Conservation (phyloP, 2,888 invertebrate genomes). For the Microctonus hyperodae region DNA sequence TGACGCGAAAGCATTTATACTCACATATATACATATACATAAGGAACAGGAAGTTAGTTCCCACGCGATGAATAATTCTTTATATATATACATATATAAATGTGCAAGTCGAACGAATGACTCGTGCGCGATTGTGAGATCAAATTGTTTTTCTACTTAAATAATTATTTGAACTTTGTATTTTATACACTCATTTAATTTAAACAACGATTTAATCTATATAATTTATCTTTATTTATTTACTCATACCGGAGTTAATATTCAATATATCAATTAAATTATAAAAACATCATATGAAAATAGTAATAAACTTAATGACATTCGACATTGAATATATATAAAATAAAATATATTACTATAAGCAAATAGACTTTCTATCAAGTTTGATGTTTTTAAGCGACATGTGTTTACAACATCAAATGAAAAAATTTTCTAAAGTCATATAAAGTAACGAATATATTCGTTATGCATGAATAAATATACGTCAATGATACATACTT, state of each 20-base stretch:
- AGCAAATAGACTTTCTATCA: neutral
- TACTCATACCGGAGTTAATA: neutral
- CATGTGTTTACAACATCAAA: neutral
- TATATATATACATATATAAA: neutral
- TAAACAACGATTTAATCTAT: neutral
- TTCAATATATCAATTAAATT: neutral
- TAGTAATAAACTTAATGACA: neutral
- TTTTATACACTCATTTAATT: neutral
- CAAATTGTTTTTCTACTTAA: neutral
- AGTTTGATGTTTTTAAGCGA: neutral
- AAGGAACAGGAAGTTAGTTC: constrained; percentile 18
- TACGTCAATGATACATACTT: constrained; percentile 1
- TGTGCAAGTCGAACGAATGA: neutral
- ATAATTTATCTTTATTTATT: neutral
- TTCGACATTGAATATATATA: neutral
- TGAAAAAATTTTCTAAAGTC: constrained; percentile 1
- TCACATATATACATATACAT: neutral
- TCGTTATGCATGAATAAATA: constrained; percentile 21
- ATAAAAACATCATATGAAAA: neutral
- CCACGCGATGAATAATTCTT: constrained; percentile 10
- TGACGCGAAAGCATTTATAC: constrained; percentile 1
- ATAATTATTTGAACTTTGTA: neutral
- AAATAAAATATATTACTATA: neutral
- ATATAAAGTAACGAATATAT: constrained; percentile 13
- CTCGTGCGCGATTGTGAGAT: constrained; percentile 8